These are phyloP conservation scores for Drosophila ustulata DNA, from an alignment of 2,888 invertebrate species.

Conservation along the genomic window DNA sequence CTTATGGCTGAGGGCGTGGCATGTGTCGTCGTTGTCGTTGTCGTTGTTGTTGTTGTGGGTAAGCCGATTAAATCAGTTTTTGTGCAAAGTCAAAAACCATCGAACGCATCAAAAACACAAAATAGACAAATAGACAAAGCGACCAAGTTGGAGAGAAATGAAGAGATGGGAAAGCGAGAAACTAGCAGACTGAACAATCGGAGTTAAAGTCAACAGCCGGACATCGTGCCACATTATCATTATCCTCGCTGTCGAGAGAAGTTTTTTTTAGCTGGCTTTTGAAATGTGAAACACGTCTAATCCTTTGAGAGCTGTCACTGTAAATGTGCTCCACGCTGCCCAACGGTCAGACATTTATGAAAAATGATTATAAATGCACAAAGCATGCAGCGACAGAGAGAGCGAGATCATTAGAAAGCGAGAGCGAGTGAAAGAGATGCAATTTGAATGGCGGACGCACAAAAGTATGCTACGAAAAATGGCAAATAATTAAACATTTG, in stretches of 20 bases:
- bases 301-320: constrained; percentile 83
- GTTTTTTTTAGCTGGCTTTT: constrained; percentile 55
- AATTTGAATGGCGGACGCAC: constrained; percentile 48
- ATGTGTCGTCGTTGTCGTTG: constrained; percentile 16
- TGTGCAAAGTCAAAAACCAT: constrained; percentile 60
- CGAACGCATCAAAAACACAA: constrained; percentile 22
- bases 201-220: background rate
- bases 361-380: constrained; percentile 81
- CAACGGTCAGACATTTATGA: constrained; percentile 74
- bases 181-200: background rate
- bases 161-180: constrained; percentile 5
- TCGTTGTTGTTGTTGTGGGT: constrained; percentile 35
- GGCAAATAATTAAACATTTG: constrained; percentile 65
- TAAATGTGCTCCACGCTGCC: constrained; percentile 62
- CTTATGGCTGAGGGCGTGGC: constrained; percentile 15
- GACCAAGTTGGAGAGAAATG: constrained; percentile 25
- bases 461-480: constrained; percentile 67
- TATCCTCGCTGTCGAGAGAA: constrained; percentile 6
- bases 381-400: constrained; percentile 54
- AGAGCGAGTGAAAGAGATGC: constrained; percentile 2
- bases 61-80: constrained; percentile 79
- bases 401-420: background rate
- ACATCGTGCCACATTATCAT: constrained; percentile 19
- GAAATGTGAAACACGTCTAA: constrained; percentile 83
- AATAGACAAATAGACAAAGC: constrained; percentile 25